Percentiles rank a stretch among this genome's conserved stretches.
phyloP scores from a whole-genome alignment of 2,888 invertebrate species.

The Galeruca laticollis region DNA sequence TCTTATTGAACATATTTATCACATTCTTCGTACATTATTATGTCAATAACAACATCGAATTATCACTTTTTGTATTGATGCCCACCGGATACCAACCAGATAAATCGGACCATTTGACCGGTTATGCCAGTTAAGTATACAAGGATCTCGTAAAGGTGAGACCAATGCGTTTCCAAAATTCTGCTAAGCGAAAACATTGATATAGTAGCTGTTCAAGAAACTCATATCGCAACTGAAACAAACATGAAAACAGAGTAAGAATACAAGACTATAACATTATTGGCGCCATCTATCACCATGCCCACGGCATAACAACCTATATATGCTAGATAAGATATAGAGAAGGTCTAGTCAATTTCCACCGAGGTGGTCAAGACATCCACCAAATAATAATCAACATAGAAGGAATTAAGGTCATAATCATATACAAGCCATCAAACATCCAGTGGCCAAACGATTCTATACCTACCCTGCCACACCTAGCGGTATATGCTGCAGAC shows the following conservation, averaged over 20 bases:
- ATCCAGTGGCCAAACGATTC: neutral
- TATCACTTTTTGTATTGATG: too few relatives aligned
- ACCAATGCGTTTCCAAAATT: neutral
- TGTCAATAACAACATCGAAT: too few relatives aligned
- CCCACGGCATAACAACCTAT: conserved; percentile 1
- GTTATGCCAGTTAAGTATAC: neutral
- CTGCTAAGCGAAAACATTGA: neutral
- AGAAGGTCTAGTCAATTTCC: too few relatives aligned
- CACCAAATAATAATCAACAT: neutral
- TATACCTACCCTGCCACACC: conserved; percentile 1
- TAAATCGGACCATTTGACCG: neutral
- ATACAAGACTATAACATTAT: neutral
- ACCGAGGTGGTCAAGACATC: too few relatives aligned
- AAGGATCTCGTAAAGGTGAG: neutral
- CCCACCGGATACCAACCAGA: neutral
- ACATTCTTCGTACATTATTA: too few relatives aligned
- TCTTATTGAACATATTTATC: too few relatives aligned
- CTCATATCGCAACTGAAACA: neutral
- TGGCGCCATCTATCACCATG: neutral
- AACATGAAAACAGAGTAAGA: neutral
- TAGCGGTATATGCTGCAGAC: neutral
- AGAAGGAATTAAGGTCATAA: neutral
- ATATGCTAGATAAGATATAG: too few relatives aligned
- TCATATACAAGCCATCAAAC: neutral
- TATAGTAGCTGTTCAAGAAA: neutral